A percentile compares a stretch with the other conserved stretches of the same genome.
Conservation (phyloP, 2,797 vertebrate species). For the Paratrypauchen microcephalus region DNA sequence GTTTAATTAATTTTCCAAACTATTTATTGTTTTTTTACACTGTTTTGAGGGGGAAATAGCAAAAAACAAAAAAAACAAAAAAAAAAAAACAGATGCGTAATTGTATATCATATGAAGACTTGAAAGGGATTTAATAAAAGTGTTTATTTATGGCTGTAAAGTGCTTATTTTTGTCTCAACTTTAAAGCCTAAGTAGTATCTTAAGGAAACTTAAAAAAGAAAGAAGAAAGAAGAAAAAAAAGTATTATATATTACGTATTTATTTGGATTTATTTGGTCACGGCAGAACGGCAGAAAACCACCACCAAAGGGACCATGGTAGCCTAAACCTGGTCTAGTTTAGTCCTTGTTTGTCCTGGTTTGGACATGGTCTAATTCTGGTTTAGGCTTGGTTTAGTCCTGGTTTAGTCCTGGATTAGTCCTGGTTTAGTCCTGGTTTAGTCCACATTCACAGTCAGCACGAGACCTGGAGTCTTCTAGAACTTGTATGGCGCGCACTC, state of each 20-base stretch:
- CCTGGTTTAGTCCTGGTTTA: neutral
- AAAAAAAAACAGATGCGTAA: neutral
- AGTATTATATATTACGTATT: too few species aligned
- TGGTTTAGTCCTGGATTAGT: neutral
- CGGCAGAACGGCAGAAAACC: neutral
- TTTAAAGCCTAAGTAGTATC: neutral
- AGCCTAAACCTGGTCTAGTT: neutral
- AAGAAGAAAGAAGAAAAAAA: too few species aligned
- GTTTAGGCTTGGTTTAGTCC: neutral
- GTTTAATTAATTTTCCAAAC: neutral
- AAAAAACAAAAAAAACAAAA: too few species aligned
- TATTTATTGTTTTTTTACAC: neutral
- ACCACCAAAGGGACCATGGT: neutral
- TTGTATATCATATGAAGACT: neutral
- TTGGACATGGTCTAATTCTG: neutral
- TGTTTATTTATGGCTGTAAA: too few species aligned
- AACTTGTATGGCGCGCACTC: neutral
- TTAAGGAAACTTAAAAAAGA: too few species aligned
- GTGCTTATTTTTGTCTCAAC: neutral
- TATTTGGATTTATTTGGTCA: neutral
- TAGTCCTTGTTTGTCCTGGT: neutral
- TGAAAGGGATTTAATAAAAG: neutral
- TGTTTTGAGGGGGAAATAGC: neutral
- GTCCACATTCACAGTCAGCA: neutral
- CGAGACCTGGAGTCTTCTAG: neutral